Percentiles rank a stretch among this genome's conserved stretches.
These are phyloP conservation scores for Myripristis jacobus DNA, from an alignment of 2,797 vertebrate genomes.

Conservation along the genomic window DNA sequence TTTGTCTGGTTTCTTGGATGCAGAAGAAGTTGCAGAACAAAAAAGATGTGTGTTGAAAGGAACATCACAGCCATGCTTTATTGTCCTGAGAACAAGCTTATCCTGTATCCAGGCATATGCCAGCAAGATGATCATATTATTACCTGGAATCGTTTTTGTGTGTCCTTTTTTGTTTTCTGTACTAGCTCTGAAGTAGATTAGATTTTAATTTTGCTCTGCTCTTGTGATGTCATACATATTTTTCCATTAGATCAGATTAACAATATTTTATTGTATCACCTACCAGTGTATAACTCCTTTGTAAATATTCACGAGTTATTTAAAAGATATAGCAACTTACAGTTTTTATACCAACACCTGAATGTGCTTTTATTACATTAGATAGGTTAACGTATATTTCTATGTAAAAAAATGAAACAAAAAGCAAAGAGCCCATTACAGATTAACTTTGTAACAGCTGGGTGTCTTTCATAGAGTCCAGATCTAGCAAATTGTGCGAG, in stretches of 20 bases:
- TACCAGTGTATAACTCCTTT: slow-evolving; percentile 75
- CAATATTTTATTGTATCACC: slow-evolving; percentile 76
- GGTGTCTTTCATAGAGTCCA: slow-evolving; percentile 62
- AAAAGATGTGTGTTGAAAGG: no score
- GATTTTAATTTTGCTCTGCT: slow-evolving; percentile 65
- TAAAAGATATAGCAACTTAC: slow-evolving; percentile 82
- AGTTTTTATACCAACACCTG: slow-evolving; percentile 88
- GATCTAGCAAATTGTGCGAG: slow-evolving; percentile 55
- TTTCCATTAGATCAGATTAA: slow-evolving; percentile 57
- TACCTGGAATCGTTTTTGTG: slow-evolving; percentile 18
- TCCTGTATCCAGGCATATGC: slow-evolving; percentile 25
- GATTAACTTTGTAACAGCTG: slow-evolving; percentile 62
- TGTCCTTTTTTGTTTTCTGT: slow-evolving; percentile 58
- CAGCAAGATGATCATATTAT: slow-evolving; percentile 67
- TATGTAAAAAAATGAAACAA: slow-evolving; percentile 65
- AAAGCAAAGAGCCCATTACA: no score
- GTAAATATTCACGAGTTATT: slow-evolving; percentile 83
- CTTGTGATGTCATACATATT: slow-evolving; percentile 61
- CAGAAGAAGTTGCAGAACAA: no score
- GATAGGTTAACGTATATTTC: slow-evolving; percentile 73
- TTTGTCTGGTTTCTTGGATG: slow-evolving; percentile 10
- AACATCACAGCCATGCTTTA: slow-evolving; percentile 19
- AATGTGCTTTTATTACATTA: slow-evolving; percentile 85
- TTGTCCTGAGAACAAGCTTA: slow-evolving; percentile 29
- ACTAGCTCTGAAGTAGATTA: slow-evolving; percentile 68